phyloP scores from a whole-genome alignment of 1,140 invertebrate genomes.

The Drosophila lini region DNA sequence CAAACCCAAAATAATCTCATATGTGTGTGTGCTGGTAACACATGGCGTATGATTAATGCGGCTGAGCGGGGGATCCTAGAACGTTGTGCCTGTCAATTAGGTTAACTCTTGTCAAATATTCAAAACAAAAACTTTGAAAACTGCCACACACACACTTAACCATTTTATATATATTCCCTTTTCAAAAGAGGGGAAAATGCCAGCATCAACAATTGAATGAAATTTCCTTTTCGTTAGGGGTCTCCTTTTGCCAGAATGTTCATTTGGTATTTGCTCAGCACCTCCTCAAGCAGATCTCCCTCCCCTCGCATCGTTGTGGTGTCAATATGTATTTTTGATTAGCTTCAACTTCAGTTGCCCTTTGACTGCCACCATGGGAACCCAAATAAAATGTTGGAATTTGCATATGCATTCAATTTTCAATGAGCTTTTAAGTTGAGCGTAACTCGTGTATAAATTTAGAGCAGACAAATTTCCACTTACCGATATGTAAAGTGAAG shows the following conservation, averaged over 20 bases:
- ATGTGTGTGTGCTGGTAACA: slow-evolving; percentile 20
- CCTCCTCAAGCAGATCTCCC: not conserved
- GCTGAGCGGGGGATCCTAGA: slow-evolving; percentile 2
- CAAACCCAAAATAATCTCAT: slow-evolving; percentile 25
- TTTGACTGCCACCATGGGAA: slow-evolving; percentile 27
- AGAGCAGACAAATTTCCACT: slow-evolving; percentile 43
- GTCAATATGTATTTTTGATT: slow-evolving; percentile 77
- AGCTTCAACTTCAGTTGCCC: slow-evolving; percentile 48
- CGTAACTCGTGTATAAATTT: slow-evolving; percentile 4
- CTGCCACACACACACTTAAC: not conserved
- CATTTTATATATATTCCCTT: slow-evolving; percentile 16
- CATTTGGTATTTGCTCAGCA: slow-evolving; percentile 10
- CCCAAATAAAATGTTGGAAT: slow-evolving; percentile 30
- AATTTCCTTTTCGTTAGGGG: slow-evolving; percentile 4
- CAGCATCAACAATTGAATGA: slow-evolving; percentile 24
- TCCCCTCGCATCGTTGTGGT: not conserved
- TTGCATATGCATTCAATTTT: slow-evolving; percentile 53
- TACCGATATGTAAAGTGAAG: slow-evolving; percentile 62
- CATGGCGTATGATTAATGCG: slow-evolving; percentile 77
- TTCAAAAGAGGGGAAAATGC: not conserved
- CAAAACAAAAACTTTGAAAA: slow-evolving; percentile 43
- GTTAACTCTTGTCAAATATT: slow-evolving; percentile 58
- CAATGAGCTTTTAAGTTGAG: slow-evolving; percentile 52
- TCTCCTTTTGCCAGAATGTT: not conserved
- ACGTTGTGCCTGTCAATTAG: slow-evolving; percentile 59